Base-by-base conservation (phyloP, 2,797 vertebrate genomes). In the Labroides dimidiatus region DNA sequence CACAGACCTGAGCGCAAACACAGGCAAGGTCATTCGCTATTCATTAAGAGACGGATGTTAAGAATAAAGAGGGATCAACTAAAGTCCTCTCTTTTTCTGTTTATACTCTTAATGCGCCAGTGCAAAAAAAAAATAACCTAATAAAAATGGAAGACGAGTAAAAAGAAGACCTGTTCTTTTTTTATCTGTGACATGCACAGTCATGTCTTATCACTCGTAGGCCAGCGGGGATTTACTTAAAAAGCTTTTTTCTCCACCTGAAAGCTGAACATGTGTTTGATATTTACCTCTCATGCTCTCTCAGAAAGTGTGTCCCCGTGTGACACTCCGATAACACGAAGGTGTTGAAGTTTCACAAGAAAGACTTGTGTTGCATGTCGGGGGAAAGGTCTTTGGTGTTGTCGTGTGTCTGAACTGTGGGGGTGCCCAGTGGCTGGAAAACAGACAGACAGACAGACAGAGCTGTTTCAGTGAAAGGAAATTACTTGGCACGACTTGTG, bases 211-310 rank as follows among this genome's bases (percentile, higher is more conserved):
- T 89, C 74, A 70, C 64, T 84, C 70, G 56, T 1, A 43, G 20
- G 48, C 74, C 61, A 48, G 51, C 69, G 67, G 72, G 78, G 77
- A 85, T 75, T 87, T 74, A 14, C 16, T 24, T 7, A 19, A 6
- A 0, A 2, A 6, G 1, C 36, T 65, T 73, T 39, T 58, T 71
- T 61, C 30, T 57, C 14, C 16, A 67, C 60, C 49, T 72, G 49
- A 84, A 82, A 72, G 58, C 44, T n/a, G 20, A 64, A 19, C 30
- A 36, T 56, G 61, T 63, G 64, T 85, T 85, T 85, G 75, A 89
- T 86, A 77, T 80, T 75, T 72, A 49, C 53, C 68, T 81, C 50
- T 78, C 27, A 52, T 61, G 69, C 61, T 59, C 16, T 37, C 36
- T 54, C 11, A 64, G 56, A 66, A 64, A 58, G 39, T 12, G 15